These are phyloP conservation scores for Bradypodion pumilum DNA, from an alignment of 2,797 vertebrate species.

Conservation along the genomic window DNA sequence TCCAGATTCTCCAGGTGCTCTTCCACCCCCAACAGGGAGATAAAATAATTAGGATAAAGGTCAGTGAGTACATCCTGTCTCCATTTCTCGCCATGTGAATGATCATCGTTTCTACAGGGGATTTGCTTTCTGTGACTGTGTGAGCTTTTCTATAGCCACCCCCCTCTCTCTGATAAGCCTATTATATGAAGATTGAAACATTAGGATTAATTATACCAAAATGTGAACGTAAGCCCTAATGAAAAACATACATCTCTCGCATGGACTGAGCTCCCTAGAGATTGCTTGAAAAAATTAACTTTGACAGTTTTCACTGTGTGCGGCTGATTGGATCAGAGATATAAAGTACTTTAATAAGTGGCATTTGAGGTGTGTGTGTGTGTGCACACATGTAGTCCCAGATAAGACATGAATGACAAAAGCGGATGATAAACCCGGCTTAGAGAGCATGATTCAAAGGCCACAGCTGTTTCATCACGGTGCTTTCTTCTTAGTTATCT, in stretches of 20 bases:
- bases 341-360: constrained; percentile 64
- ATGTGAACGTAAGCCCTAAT: constrained; percentile 68
- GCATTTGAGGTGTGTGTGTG: constrained; percentile 35
- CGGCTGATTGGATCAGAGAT: constrained; percentile 56
- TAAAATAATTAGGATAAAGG: neutral
- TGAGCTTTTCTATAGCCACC: constrained; percentile 39
- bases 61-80: constrained; percentile 10
- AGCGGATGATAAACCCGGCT: constrained; percentile 37
- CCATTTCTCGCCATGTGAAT: constrained; percentile 32
- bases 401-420: constrained; percentile 44
- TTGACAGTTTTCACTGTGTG: constrained; percentile 65
- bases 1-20: neutral
- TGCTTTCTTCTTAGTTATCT: constrained; percentile 43
- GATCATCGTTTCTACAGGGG: constrained; percentile 29
- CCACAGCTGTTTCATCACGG: constrained; percentile 39
- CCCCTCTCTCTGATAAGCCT: constrained; percentile 68
- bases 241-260: constrained; percentile 71
- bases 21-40: neutral
- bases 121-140: constrained; percentile 54
- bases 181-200: constrained; percentile 71
- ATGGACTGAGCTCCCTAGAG: constrained; percentile 63
- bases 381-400: constrained; percentile 13
- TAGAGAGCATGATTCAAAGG: constrained; percentile 45
- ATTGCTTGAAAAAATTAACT: constrained; percentile 70
- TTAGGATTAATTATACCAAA: constrained; percentile 76